Evolutionary conservation across 2,113 vertebrate species (phyloP).

Genomic region (Anser cygnoides): DNA sequence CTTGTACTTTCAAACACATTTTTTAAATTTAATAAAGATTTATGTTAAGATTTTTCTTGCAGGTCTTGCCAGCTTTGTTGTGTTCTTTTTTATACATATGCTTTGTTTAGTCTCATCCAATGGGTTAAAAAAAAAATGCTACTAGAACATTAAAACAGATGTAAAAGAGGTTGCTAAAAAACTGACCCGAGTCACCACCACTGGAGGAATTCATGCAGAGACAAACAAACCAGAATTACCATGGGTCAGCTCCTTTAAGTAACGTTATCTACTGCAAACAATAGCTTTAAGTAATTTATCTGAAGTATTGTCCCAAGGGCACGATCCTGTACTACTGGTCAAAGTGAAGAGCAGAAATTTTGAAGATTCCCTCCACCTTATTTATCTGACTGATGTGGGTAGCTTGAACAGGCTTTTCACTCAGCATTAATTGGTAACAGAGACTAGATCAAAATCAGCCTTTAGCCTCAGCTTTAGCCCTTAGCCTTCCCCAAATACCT

Average conservation of each 20-base stretch:
- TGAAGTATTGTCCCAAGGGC: background rate
- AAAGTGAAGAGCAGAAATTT: background rate
- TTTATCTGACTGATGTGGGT: background rate
- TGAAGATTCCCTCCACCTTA: background rate
- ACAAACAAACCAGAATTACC: background rate
- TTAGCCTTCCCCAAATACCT: slow-evolving; percentile 30
- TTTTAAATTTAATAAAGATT: background rate
- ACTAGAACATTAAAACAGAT: background rate
- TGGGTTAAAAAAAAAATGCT: background rate
- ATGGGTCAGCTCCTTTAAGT: background rate
- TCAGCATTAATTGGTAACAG: slow-evolving; percentile 20
- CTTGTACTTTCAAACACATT: background rate
- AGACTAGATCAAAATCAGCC: slow-evolving; percentile 43
- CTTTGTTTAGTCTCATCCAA: background rate
- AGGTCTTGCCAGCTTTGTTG: background rate
- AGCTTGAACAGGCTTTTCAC: background rate
- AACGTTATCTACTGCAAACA: background rate
- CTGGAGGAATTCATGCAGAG: background rate
- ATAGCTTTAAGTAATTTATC: background rate
- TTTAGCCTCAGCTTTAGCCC: slow-evolving; percentile 1
- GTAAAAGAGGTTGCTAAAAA: background rate
- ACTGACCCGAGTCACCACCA: background rate
- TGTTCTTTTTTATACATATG: background rate
- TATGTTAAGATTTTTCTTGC: background rate
- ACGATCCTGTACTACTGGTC: background rate